These are phyloP conservation scores for Streblospio benedicti DNA, from an alignment of 1,140 invertebrate genomes.

Conservation along the genomic window DNA sequence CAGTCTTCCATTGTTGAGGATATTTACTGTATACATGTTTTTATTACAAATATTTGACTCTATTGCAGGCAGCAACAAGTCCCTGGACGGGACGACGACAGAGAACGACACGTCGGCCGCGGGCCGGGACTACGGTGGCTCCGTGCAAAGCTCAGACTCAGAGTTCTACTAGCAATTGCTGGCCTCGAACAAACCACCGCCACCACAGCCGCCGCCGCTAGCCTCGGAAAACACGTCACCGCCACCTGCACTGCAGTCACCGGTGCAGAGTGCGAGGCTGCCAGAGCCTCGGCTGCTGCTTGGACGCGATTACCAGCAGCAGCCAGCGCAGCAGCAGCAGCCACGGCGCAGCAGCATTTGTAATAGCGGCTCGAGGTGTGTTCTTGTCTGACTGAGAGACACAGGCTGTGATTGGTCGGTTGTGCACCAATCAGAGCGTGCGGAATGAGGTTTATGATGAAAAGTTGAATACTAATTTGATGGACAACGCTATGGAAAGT, in stretches of 20 bases:
- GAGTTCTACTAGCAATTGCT: slow-evolving; percentile 36
- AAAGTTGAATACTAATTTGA: no score
- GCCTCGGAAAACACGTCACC: neutral
- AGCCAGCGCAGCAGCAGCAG: no score
- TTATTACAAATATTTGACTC: slow-evolving; percentile 24
- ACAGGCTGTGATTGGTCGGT: no score
- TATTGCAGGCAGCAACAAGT: slow-evolving; percentile 21
- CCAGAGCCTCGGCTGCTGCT: no score
- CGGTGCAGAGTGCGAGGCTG: no score
- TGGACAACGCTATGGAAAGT: no score
- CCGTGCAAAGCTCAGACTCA: slow-evolving; percentile 43
- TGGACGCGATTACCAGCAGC: no score
- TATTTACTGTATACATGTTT: neutral
- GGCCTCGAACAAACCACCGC: neutral
- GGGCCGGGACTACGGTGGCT: slow-evolving; percentile 29
- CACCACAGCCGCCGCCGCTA: neutral
- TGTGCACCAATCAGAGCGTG: no score
- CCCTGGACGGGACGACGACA: neutral
- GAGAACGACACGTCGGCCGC: slow-evolving; percentile 24
- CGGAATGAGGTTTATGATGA: no score
- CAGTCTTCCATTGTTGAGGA: neutral
- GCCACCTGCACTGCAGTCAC: neutral
- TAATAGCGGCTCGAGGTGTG: no score
- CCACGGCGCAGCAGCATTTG: no score
- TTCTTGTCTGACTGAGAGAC: no score